phyloP scores from a whole-genome alignment of 2,888 invertebrate species.

The Serripes groenlandicus region DNA sequence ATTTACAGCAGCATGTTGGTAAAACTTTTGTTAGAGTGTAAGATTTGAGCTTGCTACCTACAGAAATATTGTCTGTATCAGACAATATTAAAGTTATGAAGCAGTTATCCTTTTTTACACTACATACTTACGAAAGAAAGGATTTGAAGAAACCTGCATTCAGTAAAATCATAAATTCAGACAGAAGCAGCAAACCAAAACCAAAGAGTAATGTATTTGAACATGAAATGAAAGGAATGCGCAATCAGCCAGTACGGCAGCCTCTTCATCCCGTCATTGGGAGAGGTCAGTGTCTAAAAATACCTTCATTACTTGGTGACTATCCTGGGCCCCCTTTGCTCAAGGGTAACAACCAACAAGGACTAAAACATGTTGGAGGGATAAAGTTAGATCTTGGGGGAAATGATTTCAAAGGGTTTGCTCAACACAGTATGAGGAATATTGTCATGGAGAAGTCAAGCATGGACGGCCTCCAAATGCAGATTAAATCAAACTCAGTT shows the following conservation, averaged over 20 bases:
- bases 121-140: neutral
- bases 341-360: neutral
- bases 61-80: neutral
- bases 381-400: neutral
- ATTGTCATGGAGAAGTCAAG: neutral
- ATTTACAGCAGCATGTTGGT: neutral
- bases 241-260: neutral
- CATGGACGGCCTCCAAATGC: neutral
- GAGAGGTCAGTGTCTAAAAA: neutral
- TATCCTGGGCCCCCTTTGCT: neutral
- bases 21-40: neutral
- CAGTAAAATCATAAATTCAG: neutral
- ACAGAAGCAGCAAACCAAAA: neutral
- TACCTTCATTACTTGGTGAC: constrained; percentile 11
- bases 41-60: neutral
- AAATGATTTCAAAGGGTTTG: neutral
- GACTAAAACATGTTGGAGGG: neutral
- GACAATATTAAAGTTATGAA: neutral
- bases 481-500: neutral
- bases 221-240: neutral
- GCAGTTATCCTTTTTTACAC: neutral
- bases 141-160: neutral
- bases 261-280: neutral
- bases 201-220: neutral
- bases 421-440: neutral